Conservation (phyloP, 2,113 vertebrate species). For the Apteryx owenii region DNA sequence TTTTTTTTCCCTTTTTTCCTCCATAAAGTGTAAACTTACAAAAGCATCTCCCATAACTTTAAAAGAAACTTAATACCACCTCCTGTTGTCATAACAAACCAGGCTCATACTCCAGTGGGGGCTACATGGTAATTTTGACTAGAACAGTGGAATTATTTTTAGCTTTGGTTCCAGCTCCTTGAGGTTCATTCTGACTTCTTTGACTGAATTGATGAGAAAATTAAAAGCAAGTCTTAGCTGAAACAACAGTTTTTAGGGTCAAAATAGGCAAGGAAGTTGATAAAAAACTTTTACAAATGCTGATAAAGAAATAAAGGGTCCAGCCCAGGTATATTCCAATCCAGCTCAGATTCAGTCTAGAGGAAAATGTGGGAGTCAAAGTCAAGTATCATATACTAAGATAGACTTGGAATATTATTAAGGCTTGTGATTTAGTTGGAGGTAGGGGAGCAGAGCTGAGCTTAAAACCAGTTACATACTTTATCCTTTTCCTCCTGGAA, state of each 20-base stretch:
- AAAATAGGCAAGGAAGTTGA: not conserved
- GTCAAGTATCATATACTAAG: not conserved
- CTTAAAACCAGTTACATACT: not conserved
- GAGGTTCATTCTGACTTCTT: not conserved
- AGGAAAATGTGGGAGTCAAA: not conserved
- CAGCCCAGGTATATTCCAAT: not conserved
- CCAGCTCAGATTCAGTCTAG: not conserved
- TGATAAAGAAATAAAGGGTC: not conserved
- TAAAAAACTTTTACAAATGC: not conserved
- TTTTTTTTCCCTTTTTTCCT: not conserved
- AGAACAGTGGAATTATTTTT: constrained; percentile 49
- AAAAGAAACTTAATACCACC: not conserved
- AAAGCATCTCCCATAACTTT: not conserved
- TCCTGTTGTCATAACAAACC: constrained; percentile 5
- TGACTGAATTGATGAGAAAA: not conserved
- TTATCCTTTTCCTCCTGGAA: not conserved
- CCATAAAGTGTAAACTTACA: not conserved
- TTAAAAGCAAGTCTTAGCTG: not conserved
- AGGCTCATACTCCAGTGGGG: not conserved
- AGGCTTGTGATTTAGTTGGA: not conserved
- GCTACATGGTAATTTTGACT: not conserved
- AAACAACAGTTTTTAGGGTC: not conserved
- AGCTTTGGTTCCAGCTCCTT: not conserved
- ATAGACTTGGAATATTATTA: not conserved
- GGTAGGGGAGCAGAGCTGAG: not conserved